Evolutionary conservation across 2,797 vertebrate species (phyloP).

Genomic region (Thaleichthys pacificus): DNA sequence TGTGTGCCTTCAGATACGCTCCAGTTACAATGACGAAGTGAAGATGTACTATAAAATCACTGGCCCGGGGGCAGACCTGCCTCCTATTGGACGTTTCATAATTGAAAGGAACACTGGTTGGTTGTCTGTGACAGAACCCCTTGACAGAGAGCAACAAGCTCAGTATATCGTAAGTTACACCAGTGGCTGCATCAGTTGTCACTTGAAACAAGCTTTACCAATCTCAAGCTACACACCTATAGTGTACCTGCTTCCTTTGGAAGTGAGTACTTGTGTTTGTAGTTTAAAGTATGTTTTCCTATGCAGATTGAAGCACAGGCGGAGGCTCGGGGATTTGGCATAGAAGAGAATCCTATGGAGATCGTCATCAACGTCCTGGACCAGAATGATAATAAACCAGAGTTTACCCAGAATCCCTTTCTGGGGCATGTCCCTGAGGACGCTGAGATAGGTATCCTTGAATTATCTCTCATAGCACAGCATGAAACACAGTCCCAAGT

Average conservation of each 20-base stretch:
- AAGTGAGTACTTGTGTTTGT: background rate
- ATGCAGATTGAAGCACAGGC: background rate
- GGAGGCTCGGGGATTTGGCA: background rate
- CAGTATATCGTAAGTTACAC: slow-evolving; percentile 16
- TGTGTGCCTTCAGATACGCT: slow-evolving; percentile 29
- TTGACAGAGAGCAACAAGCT: slow-evolving; percentile 33
- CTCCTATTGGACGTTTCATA: slow-evolving; percentile 28
- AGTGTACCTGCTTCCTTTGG: background rate
- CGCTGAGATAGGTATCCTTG: background rate
- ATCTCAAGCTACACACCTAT: background rate
- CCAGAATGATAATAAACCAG: slow-evolving; percentile 80
- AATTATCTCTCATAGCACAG: background rate
- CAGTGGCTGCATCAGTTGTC: background rate
- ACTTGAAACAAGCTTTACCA: background rate
- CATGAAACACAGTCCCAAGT: too few relatives aligned
- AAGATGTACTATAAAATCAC: slow-evolving; percentile 25
- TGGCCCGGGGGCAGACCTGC: slow-evolving; percentile 36
- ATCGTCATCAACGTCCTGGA: slow-evolving; percentile 74
- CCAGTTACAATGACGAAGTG: background rate
- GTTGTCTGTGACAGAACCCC: slow-evolving; percentile 9
- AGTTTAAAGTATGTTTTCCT: background rate
- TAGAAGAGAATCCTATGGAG: slow-evolving; percentile 76
- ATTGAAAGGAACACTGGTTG: slow-evolving; percentile 15
- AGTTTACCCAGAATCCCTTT: slow-evolving; percentile 70
- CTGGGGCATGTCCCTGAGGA: background rate